Evolutionary conservation across 2,888 invertebrate genomes (phyloP), one percentile per base, ranked within the genome.

Genomic region (Prionchulus punctatus): DNA sequence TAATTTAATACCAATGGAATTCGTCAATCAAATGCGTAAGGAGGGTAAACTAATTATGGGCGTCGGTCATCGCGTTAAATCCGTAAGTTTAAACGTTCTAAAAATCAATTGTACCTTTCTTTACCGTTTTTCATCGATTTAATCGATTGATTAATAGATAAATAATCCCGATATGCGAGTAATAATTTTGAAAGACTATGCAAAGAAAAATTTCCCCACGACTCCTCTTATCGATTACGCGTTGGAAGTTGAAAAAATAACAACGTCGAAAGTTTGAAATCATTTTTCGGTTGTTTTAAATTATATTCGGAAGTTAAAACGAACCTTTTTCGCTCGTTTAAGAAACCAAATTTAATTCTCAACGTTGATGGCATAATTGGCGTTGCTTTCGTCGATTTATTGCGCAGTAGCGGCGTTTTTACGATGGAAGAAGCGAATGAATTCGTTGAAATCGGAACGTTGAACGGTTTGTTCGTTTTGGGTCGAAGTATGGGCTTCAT

Each of bases 311-410:
- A n/a, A n/a, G n/a, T n/a, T n/a, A n/a, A n/a, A n/a, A n/a, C n/a
- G n/a, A n/a, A 49, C 18, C 21, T 54, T 57, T 25, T 25, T 26
- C 21, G n/a, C n/a, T n/a, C n/a, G 55, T 64, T 67, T 15, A 65
- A 77, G 80, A 98, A 98, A 76, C 98, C 98, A n/a, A 98, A 99
- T 78, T 80, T 98, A 57, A 99, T 99, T 71, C 80, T 98, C 60
- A 99, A 98, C 75, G 98, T 99, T 25, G 98, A 98, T 76, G 98
- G 98, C 57, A 86, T 94, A 62, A 94, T 99, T 65, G 98, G 92
- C 0, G 89, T 90, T 45, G 83, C 90, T 21, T 94, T 98, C 77
- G 96, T 98, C 27, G 98, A 98, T 73, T 81, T 98, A 78, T 79
- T 98, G 63, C 79, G 91, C 42, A 84, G 91, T 71, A 88, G 87